Conservation (phyloP, 2,113 vertebrate genomes). For the Butorides virescens region DNA sequence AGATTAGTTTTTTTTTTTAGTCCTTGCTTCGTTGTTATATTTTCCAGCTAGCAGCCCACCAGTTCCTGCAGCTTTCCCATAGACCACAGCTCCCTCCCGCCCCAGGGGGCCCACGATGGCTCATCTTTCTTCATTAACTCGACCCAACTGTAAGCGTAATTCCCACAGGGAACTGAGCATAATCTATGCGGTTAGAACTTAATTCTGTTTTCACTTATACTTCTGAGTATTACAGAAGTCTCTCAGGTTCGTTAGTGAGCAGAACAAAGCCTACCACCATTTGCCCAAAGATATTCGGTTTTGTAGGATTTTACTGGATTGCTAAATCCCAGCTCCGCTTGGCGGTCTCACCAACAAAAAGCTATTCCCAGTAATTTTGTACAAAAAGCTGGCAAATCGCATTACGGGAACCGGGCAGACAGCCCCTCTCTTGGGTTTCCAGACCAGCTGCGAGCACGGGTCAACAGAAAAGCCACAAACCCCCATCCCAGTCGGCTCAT, state of each 20-base stretch:
- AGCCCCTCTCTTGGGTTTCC: background rate
- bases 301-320: background rate
- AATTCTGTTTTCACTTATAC: background rate
- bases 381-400: background rate
- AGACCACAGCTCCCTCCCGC: background rate
- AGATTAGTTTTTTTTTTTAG: background rate
- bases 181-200: background rate
- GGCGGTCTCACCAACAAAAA: background rate
- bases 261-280: background rate
- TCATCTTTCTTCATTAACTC: background rate
- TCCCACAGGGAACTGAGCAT: background rate
- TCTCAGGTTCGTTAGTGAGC: background rate
- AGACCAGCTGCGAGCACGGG: fast-evolving
- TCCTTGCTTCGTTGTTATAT: background rate
- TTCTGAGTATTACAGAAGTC: background rate
- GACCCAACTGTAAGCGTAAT: background rate
- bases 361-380: background rate
- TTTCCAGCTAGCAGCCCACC: background rate
- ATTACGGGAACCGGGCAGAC: background rate
- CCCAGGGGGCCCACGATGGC: too few relatives aligned
- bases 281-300: background rate
- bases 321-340: background rate
- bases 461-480: background rate
- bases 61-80: background rate
- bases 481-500: background rate